A percentile compares a stretch with the other conserved stretches of the same genome.
Conservation (phyloP, 1,140 invertebrate species). For the Acyrthosiphon pisum region DNA sequence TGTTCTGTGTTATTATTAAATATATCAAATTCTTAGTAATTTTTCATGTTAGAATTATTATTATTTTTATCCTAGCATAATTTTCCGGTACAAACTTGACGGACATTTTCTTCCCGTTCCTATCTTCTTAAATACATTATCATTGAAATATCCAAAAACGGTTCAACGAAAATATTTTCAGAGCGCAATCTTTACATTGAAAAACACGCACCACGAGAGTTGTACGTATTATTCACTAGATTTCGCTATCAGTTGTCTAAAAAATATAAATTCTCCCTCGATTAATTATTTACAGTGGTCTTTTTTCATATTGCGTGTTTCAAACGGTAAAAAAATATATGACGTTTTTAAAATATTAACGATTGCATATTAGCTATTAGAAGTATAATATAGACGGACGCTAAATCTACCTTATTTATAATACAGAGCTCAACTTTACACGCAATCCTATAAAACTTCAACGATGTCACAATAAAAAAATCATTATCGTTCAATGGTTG, state of each 20-base stretch:
- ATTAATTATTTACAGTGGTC: slow-evolving; percentile 3
- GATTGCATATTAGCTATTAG: slow-evolving; percentile 35
- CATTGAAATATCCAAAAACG: too few relatives aligned
- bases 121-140: too few relatives aligned
- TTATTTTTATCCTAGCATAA: too few relatives aligned
- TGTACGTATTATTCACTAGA: background rate
- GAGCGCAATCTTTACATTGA: background rate
- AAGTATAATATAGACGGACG: background rate
- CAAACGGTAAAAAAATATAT: background rate
- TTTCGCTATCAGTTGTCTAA: background rate
- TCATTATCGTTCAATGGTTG: slow-evolving; percentile 3
- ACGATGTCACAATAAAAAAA: slow-evolving; percentile 6
- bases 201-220: background rate
- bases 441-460: background rate
- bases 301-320: slow-evolving; percentile 16
- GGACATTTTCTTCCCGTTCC: too few relatives aligned
- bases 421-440: slow-evolving; percentile 8
- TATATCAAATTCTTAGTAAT: too few relatives aligned
- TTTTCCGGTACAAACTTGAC: too few relatives aligned
- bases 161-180: background rate
- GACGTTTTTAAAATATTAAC: slow-evolving; percentile 35
- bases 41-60: too few relatives aligned
- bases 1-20: too few relatives aligned
- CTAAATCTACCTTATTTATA: slow-evolving; percentile 14
- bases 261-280: background rate